Percentiles rank a stretch among this genome's conserved stretches.
Conservation (phyloP, 2,113 vertebrate species). For the Triplophysa rosa region DNA sequence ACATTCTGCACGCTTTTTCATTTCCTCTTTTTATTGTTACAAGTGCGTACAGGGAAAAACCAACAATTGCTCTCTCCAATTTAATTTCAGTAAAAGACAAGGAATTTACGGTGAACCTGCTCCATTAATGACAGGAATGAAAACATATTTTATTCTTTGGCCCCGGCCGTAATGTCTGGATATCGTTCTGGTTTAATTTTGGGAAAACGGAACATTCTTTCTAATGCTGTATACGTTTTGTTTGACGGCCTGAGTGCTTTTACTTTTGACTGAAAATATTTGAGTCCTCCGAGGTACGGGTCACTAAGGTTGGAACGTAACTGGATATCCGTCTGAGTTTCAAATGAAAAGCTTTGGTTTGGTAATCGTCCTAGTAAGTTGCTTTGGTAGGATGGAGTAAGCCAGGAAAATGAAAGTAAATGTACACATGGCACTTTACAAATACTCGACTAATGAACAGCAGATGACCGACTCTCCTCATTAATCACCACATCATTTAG, state of each 20-base stretch:
- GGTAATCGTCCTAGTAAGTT: conserved; percentile 25
- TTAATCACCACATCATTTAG: conserved; percentile 1
- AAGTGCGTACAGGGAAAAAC: conserved; percentile 48
- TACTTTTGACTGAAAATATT: not conserved
- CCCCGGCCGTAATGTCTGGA: conserved; percentile 17
- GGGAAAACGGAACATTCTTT: conserved; percentile 26
- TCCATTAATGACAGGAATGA: conserved; percentile 32
- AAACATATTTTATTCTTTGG: conserved; percentile 31
- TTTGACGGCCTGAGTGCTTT: conserved; percentile 25
- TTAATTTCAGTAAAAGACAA: conserved; percentile 57
- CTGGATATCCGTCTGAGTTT: conserved; percentile 33
- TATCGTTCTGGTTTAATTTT: conserved; percentile 33
- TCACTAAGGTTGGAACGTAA: conserved; percentile 25
- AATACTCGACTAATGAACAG: conserved; percentile 33
- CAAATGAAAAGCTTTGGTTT: conserved; percentile 34
- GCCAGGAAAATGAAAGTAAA: conserved; percentile 36
- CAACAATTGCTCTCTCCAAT: conserved; percentile 50
- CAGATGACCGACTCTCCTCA: conserved; percentile 18
- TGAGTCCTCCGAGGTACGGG: conserved; percentile 1
- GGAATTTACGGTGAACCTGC: conserved; percentile 50
- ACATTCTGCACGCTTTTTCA: conserved; percentile 48
- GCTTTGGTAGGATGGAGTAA: not conserved
- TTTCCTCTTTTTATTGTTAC: conserved; percentile 48
- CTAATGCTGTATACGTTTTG: not conserved
- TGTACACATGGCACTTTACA: conserved; percentile 8